Evolutionary conservation across 2,888 invertebrate genomes (phyloP).

Genomic region (Cecidostiba fungosa): DNA sequence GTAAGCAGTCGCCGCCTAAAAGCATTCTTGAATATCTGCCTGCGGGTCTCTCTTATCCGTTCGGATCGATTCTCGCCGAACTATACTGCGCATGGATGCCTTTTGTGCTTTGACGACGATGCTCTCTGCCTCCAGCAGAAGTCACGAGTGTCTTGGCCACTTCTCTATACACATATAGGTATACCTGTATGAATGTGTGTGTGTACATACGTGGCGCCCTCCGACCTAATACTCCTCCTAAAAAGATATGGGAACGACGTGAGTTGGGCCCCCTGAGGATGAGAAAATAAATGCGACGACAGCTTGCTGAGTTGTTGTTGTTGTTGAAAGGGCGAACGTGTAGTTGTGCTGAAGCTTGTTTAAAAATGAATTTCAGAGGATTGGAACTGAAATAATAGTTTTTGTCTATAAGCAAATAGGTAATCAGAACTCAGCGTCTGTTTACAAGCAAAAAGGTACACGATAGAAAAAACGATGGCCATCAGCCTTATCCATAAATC

Average conservation of each 20-base stretch:
- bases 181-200: not conserved
- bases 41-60: slow-evolving; percentile 72
- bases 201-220: not conserved
- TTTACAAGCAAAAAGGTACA: too few species aligned
- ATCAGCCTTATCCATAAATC: slow-evolving; percentile 20
- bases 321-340: too few species aligned
- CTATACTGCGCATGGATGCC: not conserved
- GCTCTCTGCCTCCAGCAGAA: slow-evolving; percentile 32
- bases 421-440: too few species aligned
- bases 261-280: not conserved
- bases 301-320: not conserved
- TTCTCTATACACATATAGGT: too few species aligned
- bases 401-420: too few species aligned
- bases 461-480: not conserved
- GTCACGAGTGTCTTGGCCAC: not conserved
- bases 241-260: too few species aligned
- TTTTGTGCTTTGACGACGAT: slow-evolving; percentile 10
- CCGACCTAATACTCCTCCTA: too few species aligned
- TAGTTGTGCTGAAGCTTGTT: too few species aligned
- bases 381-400: too few species aligned
- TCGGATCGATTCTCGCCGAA: slow-evolving; percentile 72
- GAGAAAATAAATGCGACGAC: not conserved
- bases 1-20: slow-evolving; percentile 69
- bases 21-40: slow-evolving; percentile 76
- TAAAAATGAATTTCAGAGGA: too few species aligned